Evolutionary conservation across 2,888 invertebrate species (phyloP), one percentile per base, ranked within the genome.

Genomic region (Pristionchus arcanus): DNA sequence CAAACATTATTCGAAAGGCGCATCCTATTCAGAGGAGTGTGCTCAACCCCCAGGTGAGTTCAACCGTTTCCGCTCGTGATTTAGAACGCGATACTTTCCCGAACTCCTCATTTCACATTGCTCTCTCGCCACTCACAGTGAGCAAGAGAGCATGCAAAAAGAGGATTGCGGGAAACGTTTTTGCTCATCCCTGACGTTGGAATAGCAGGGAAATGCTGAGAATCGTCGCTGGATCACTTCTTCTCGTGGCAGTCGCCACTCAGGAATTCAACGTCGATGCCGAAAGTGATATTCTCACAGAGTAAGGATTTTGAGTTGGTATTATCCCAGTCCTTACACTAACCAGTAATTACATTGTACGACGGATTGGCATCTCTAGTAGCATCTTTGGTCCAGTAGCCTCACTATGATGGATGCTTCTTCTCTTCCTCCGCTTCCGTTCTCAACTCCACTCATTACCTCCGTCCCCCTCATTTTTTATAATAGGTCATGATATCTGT

Each of bases 1-100:
- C 81, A 81, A 81, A 81, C 81, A 81, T 81, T 81, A 81, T 81
- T 81, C 81, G 81, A 81, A 81, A 81, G 81, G 81, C 81, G 81
- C 49, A 21, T 49, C 34, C 74, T 53, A 49, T 49, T 81, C 81
- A 49, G 49, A n/a, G 81, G 49, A 49, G 81, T 81, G 81, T 81
- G 81, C 81, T 34, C 37, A 81, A 49, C 81, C 81, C 81, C 49
- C 81, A 81, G 81, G 81, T 81, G 81, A 81, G 81, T 34, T 81
- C 81, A 81, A 11, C 42, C 37, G 7, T 81, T 49, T 28, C n/a
- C 37, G 49, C 5, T 21, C 16, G 4, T 15, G 42, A 28, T 42
- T 77, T 25, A 25, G 77, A 37, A 42, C 77, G 34, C 2, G 2
- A 21, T 37, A 34, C 11, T 4, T n/a, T n/a, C n/a, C n/a, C n/a